These are phyloP conservation scores for Trichogramma pretiosum DNA, from an alignment of 1,140 invertebrate species.

Conservation along the genomic window DNA sequence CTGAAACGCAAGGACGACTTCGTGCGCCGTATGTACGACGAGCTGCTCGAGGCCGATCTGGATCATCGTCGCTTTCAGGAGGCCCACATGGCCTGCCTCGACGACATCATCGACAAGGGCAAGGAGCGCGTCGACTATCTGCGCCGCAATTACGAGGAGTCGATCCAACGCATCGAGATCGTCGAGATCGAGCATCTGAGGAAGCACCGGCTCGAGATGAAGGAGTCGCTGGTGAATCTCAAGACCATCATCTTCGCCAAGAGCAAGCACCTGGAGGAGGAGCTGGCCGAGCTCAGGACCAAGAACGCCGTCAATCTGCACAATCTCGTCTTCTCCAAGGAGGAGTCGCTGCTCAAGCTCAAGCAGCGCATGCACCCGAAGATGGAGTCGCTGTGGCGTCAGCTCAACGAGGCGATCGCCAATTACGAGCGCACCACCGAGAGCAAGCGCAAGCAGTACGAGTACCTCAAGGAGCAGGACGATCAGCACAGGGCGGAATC, in stretches of 20 bases:
- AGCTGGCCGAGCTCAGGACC: constrained; percentile 25
- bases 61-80: constrained; percentile 61
- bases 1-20: constrained; percentile 57
- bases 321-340: constrained; percentile 29
- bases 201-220: constrained; percentile 21
- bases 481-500: constrained; percentile 23
- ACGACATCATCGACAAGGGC: constrained; percentile 50
- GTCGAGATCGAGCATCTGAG: constrained; percentile 26
- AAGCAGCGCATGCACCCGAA: constrained; percentile 20
- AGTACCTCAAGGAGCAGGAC: constrained; percentile 37
- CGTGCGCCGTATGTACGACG: constrained; percentile 53
- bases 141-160: constrained; percentile 45
- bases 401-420: constrained; percentile 25
- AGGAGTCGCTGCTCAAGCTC: constrained; percentile 25
- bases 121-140: constrained; percentile 46
- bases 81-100: constrained; percentile 58
- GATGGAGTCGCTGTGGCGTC: constrained; percentile 28
- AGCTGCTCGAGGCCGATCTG: constrained; percentile 58
- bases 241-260: constrained; percentile 27
- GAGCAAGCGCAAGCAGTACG: constrained; percentile 37
- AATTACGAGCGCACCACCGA: constrained; percentile 32
- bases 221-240: constrained; percentile 23
- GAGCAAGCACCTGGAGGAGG: constrained; percentile 22
- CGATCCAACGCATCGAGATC: constrained; percentile 25
- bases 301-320: constrained; percentile 32